Evolutionary conservation across 2,113 vertebrate species (phyloP).

Genomic region (Brachyhypopomus gauderio): DNA sequence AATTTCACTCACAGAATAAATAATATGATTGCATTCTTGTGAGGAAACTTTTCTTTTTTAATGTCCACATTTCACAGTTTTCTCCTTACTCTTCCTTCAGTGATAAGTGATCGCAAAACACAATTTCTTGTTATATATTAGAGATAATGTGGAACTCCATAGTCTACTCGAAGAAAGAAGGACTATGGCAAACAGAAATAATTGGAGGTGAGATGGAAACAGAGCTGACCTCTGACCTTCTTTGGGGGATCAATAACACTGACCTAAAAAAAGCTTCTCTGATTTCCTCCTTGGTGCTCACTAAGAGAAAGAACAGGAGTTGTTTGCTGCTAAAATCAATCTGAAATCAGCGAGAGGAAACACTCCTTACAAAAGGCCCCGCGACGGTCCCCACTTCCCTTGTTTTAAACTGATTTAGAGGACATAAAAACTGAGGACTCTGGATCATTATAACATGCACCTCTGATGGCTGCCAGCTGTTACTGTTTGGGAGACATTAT

Average conservation of each 20-base stretch:
- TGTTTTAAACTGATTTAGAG: constrained; percentile 34
- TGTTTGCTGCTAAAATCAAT: constrained; percentile 8
- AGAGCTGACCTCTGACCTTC: not conserved
- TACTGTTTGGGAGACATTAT: constrained; percentile 6
- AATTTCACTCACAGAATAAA: not conserved
- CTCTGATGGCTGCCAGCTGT: too few species aligned
- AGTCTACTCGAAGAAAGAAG: not conserved
- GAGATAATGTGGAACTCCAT: not conserved
- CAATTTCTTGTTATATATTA: too few species aligned
- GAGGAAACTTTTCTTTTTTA: not conserved
- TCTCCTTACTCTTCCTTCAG: not conserved
- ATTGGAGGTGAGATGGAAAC: not conserved
- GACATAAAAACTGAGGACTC: not conserved
- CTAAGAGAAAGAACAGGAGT: constrained; percentile 23
- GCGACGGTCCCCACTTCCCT: not conserved
- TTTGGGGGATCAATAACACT: constrained; percentile 8
- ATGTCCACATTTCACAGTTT: not conserved
- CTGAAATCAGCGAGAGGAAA: constrained; percentile 26
- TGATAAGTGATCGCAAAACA: not conserved
- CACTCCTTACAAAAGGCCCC: constrained; percentile 12
- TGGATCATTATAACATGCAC: constrained; percentile 9
- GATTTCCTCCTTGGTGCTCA: constrained; percentile 40
- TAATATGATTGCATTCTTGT: not conserved
- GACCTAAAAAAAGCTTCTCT: constrained; percentile 26
- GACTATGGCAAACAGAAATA: not conserved